A percentile compares a stretch with the other conserved stretches of the same genome.
phyloP scores from a whole-genome alignment of 2,797 vertebrate species.

The Champsocephalus esox region DNA sequence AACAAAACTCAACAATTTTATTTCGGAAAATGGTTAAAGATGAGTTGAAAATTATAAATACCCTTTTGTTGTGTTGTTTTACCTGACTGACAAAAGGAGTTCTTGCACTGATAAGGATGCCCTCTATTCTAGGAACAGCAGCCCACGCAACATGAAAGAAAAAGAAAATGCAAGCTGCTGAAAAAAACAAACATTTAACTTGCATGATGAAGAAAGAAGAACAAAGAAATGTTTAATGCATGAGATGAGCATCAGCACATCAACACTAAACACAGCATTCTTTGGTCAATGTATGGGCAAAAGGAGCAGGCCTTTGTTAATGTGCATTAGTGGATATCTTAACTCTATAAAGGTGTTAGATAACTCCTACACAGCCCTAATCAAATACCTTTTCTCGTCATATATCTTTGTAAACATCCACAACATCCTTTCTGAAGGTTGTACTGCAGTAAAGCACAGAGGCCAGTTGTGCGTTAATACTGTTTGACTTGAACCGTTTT shows the following conservation, averaged over 20 bases:
- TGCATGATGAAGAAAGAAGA: neutral
- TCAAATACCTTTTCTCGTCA: no score
- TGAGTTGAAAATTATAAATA: no score
- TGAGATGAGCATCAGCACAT: neutral
- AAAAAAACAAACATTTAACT: neutral
- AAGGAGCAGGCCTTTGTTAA: no score
- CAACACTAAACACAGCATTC: neutral
- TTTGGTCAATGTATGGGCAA: no score
- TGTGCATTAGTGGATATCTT: no score
- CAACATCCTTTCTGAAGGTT: no score
- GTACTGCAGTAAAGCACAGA: neutral
- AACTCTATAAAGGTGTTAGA: no score
- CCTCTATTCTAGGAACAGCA: neutral
- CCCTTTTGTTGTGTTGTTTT: neutral
- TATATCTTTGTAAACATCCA: no score
- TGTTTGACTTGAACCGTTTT: neutral
- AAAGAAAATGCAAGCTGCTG: neutral
- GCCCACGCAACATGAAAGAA: neutral
- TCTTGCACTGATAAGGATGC: neutral
- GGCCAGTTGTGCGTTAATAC: neutral
- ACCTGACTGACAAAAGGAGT: constrained; percentile 8
- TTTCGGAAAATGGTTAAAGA: no score
- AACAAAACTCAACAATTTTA: no score
- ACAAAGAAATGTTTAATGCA: neutral
- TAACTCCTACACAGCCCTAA: no score